Base-by-base conservation (phyloP, 2,888 invertebrate species). In the Drosophila suboccidentalis region DNA sequence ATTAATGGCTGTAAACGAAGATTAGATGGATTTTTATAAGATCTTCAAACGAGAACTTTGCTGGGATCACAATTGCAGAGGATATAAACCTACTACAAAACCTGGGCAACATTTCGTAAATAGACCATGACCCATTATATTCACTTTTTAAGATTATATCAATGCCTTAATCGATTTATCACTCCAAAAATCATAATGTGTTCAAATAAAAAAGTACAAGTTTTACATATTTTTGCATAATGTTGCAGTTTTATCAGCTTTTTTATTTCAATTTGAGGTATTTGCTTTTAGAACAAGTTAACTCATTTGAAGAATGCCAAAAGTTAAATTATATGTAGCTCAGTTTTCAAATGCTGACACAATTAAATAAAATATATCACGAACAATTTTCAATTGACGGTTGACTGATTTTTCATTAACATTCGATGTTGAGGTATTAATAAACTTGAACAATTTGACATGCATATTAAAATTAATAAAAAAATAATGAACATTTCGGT, bases 1-100 rank as follows among this genome's bases (percentile, higher is more conserved):
- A 65, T 90, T 92, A 53, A 92, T 92, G n/a, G 92, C 92, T 92
- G 74, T 81, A 83, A 49, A 36, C 34, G 38, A 55, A 19, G 15
- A 64, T 29, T 26, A 29, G 8, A 1, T 50, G 43, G 15, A 13
- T 38, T 39, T 50, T 38, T 38, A 60, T 41, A 38, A 32, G 36
- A 57, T 43, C 32, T 32, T 36, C 39, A 49, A 36, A 10, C 2
- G 13, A 0, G 2, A 32, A n/a, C 29, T n/a, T 17, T 1, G 17
- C 6, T 44, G 22, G 6, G 13, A 46, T 26, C 10, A 19, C 10
- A 5, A 11, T 11, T 10, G 15, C 46, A 6, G n/a, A 46, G 11
- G 11, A 4, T 39, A 41, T 6, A 9, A 15, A 17, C 11, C 38
- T 10, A 38, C 22, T 38, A 15, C 15, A 19, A 19, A 19, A 22